These are phyloP conservation scores for Drosophila borealis DNA, from an alignment of 2,888 invertebrate genomes.

Conservation along the genomic window DNA sequence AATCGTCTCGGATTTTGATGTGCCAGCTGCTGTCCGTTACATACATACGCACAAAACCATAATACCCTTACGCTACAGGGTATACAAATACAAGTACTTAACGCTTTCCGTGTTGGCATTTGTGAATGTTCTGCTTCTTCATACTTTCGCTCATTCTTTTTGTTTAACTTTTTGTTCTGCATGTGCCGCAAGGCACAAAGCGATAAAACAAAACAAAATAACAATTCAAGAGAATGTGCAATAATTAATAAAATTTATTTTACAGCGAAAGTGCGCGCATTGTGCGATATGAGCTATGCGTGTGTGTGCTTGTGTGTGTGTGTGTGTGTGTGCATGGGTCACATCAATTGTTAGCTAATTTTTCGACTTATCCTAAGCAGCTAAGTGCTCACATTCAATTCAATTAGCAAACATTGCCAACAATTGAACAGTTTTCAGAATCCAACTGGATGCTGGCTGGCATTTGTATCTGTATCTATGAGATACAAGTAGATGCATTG, in stretches of 20 bases:
- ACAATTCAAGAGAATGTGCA: not conserved
- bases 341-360: slow-evolving; percentile 47
- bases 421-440: slow-evolving; percentile 31
- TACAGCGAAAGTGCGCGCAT: slow-evolving; percentile 2
- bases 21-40: too few species aligned
- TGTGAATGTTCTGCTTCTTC: slow-evolving; percentile 2
- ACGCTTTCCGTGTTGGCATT: not conserved
- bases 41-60: too few species aligned
- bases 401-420: slow-evolving; percentile 47
- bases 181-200: slow-evolving; percentile 1
- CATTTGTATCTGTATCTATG: slow-evolving; percentile 20
- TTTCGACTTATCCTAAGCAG: slow-evolving; percentile 41
- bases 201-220: slow-evolving; percentile 7
- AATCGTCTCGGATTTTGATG: too few species aligned
- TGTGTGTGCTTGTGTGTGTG: not conserved
- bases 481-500: slow-evolving; percentile 26
- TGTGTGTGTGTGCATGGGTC: slow-evolving; percentile 19
- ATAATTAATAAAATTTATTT: slow-evolving; percentile 7
- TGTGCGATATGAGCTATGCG: not conserved
- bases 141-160: not conserved
- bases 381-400: slow-evolving; percentile 43
- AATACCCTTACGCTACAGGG: not conserved
- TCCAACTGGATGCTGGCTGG: slow-evolving; percentile 1
- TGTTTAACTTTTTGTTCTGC: not conserved
- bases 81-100: slow-evolving; percentile 10